These are phyloP conservation scores for Pardalotus punctatus DNA, from an alignment of 2,113 vertebrate genomes.

Conservation along the genomic window DNA sequence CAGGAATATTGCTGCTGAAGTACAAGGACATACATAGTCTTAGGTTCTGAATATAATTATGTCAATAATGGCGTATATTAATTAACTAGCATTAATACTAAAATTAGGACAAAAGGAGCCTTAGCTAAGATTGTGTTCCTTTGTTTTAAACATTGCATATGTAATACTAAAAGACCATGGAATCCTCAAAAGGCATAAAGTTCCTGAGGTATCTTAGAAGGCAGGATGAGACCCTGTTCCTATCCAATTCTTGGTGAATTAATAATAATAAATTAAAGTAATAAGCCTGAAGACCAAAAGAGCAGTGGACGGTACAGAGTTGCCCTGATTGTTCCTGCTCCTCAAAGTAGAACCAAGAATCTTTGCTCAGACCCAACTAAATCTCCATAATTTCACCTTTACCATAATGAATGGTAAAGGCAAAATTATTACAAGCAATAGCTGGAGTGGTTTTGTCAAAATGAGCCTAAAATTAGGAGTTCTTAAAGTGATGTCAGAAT, in stretches of 20 bases:
- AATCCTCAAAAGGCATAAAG: neutral
- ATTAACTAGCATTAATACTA: neutral
- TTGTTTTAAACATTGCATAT: neutral
- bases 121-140: neutral
- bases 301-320: neutral
- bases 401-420: neutral
- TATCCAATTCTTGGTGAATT: neutral
- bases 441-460: neutral
- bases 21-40: neutral
- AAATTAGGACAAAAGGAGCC: neutral
- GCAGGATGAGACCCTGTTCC: neutral
- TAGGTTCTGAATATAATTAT: neutral
- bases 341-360: neutral
- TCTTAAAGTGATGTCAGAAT: neutral
- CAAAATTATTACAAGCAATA: neutral
- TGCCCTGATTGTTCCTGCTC: neutral
- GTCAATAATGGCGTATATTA: neutral
- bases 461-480: neutral
- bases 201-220: neutral
- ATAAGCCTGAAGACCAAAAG: neutral
- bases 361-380: neutral
- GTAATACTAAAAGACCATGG: neutral
- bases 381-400: neutral
- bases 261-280: neutral
- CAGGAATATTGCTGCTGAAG: neutral